A percentile compares a stretch with the other conserved stretches of the same genome.
Evolutionary conservation across 2,888 invertebrate species (phyloP).

Genomic region (Coleophora deauratella): DNA sequence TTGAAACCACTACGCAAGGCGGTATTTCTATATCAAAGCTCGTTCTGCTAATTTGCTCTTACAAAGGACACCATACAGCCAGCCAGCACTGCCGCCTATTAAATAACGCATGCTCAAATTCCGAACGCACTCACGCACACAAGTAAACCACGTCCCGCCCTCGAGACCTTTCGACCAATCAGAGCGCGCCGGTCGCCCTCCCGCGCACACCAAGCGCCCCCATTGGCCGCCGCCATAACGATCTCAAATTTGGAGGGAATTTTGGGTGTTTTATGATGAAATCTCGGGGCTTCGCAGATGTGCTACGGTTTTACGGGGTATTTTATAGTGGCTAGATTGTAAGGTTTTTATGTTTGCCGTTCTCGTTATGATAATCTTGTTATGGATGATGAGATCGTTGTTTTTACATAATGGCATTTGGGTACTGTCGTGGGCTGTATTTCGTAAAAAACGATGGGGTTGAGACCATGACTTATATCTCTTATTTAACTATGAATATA

Average conservation of each 20-base stretch:
- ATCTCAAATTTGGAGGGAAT: conserved; percentile 60
- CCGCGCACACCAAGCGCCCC: conserved; percentile 35
- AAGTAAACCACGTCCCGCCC: conserved; percentile 45
- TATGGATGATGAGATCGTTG: conserved; percentile 48
- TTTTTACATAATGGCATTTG: conserved; percentile 55
- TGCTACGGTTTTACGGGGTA: conserved; percentile 37
- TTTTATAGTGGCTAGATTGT: conserved; percentile 50
- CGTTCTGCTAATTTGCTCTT: conserved; percentile 30
- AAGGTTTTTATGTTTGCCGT: conserved; percentile 51
- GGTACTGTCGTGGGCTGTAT: not conserved
- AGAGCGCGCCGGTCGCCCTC: conserved; percentile 46
- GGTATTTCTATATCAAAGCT: not conserved
- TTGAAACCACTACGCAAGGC: too few species aligned
- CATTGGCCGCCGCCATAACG: conserved; percentile 54
- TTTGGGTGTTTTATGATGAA: conserved; percentile 59
- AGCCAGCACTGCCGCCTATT: conserved; percentile 41
- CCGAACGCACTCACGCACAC: conserved; percentile 46
- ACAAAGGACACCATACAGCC: conserved; percentile 23
- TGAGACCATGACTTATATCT: too few species aligned
- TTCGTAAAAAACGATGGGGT: conserved; percentile 3
- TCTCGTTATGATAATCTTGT: conserved; percentile 61
- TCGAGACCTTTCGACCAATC: conserved; percentile 42
- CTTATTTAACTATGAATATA: too few species aligned
- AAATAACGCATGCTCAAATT: conserved; percentile 34
- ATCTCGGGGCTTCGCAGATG: conserved; percentile 40